Conservation (phyloP, 2,888 invertebrate species). For the Plagodis pulveraria region DNA sequence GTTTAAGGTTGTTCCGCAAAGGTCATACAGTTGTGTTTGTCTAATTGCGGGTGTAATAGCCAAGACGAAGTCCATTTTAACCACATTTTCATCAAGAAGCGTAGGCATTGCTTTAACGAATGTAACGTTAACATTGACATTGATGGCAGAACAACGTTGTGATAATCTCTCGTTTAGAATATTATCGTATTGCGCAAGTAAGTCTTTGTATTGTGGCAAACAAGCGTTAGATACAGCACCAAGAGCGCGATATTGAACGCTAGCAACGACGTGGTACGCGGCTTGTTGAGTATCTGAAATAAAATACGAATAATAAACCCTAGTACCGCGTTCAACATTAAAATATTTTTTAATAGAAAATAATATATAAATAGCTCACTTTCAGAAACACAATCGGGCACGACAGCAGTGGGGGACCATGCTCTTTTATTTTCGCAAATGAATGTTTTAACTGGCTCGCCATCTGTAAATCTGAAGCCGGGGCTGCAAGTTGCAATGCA, state of each 20-base stretch:
- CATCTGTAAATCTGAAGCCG: constrained; percentile 96
- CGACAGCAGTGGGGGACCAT: constrained; percentile 95
- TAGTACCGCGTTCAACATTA: not conserved
- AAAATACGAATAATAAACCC: not conserved
- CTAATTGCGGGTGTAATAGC: constrained; percentile 94
- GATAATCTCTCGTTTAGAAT: constrained; percentile 93
- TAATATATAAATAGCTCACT: constrained; percentile 76
- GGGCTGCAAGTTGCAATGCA: constrained; percentile 96
- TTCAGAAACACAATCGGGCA: constrained; percentile 98
- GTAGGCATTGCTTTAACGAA: constrained; percentile 93
- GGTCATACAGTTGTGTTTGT: constrained; percentile 96
- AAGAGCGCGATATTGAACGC: constrained; percentile 94
- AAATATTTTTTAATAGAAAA: not conserved
- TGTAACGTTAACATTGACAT: constrained; percentile 97
- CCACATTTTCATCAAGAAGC: constrained; percentile 93
- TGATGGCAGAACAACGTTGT: constrained; percentile 96
- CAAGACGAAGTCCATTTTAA: constrained; percentile 95
- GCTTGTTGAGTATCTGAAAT: constrained; percentile 94
- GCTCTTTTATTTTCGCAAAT: constrained; percentile 91
- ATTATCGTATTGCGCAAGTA: constrained; percentile 91
- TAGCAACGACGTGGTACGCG: constrained; percentile 95
- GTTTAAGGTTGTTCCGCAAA: constrained; percentile 96
- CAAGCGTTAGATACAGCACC: constrained; percentile 95
- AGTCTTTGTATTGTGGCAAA: constrained; percentile 93
- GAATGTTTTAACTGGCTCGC: constrained; percentile 94